Evolutionary conservation across 2,888 invertebrate genomes (phyloP).

Genomic region (Melipona beecheii): DNA sequence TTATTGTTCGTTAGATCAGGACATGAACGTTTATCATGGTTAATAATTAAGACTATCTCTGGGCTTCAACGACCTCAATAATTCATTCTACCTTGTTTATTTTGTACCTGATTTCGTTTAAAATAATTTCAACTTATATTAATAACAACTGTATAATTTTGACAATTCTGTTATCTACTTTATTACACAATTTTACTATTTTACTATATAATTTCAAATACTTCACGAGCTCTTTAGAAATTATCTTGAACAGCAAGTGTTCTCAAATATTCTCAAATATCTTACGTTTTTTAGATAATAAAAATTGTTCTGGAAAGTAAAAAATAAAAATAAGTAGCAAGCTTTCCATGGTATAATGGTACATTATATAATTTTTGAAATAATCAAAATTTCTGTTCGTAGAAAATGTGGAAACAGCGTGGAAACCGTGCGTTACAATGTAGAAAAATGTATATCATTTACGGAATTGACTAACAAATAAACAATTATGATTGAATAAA

Average conservation of each 20-base stretch:
- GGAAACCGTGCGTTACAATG: neutral
- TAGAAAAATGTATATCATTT: too few relatives aligned
- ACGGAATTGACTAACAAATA: neutral
- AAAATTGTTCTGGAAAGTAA: too few relatives aligned
- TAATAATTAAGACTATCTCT: slow-evolving; percentile 10
- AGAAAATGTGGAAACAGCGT: too few relatives aligned
- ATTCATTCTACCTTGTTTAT: neutral
- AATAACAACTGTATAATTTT: neutral
- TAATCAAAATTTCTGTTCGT: neutral
- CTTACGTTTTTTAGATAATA: neutral
- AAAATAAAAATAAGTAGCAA: neutral
- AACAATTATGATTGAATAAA: neutral
- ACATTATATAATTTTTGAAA: neutral
- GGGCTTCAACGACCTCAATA: neutral
- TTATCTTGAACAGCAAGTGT: too few relatives aligned
- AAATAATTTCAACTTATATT: neutral
- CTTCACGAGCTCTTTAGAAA: too few relatives aligned
- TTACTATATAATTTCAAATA: too few relatives aligned
- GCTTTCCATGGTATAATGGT: neutral
- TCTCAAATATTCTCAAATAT: too few relatives aligned
- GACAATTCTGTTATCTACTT: too few relatives aligned
- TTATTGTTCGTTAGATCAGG: too few relatives aligned
- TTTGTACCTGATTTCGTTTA: too few relatives aligned
- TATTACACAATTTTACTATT: too few relatives aligned
- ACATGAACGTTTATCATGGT: too few relatives aligned